Base-by-base conservation (phyloP, 2,888 invertebrate genomes). In the Thecophora atra region DNA sequence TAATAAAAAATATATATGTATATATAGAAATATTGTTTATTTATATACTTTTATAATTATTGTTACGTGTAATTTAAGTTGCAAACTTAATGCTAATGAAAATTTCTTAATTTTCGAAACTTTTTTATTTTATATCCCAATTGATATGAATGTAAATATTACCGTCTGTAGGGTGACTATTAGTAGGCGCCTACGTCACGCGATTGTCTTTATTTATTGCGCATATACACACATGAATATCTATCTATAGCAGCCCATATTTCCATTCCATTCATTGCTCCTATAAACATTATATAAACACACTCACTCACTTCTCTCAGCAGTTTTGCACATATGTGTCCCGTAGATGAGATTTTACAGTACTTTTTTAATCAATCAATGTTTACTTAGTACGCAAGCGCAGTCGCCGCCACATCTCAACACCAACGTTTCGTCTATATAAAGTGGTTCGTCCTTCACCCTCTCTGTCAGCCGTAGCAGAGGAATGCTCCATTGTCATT, bases 311-410 rank as follows among this genome's bases (percentile, higher is more conserved):
- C 65, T 73, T 65, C 70, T 68, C n/a, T 54, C 54, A 24, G 56
- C 42, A 0, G 7, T 37, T 37, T 37, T 37, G 37, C 11, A n/a
- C n/a, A n/a, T n/a, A 54, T 47, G 47, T 37, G 68, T 72, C 56
- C 64, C 54, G 28, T 63, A 68, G 17, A 52, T 68, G 67, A 15
- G n/a, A 54, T 54, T 13, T 72, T 68, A 56, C 68, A 68, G 58
- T 58, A 58, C 51, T 30, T n/a, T 30, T 19, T 58, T 4, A 42
- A 21, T 56, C 21, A 54, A 15, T 19, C 62, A 51, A 51, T 63
- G 26, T 60, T 51, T 52, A 69, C 30, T 69, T 26, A 70, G 21
- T 70, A 63, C 70, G 70, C 70, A 70, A 17, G 70, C 63, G 63
- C 63, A 70, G 47, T 52, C 63, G 17, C 7, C 21, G 58, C 58